Evolutionary conservation across 2,888 invertebrate species (phyloP).

Genomic region (Lottia gigantea): DNA sequence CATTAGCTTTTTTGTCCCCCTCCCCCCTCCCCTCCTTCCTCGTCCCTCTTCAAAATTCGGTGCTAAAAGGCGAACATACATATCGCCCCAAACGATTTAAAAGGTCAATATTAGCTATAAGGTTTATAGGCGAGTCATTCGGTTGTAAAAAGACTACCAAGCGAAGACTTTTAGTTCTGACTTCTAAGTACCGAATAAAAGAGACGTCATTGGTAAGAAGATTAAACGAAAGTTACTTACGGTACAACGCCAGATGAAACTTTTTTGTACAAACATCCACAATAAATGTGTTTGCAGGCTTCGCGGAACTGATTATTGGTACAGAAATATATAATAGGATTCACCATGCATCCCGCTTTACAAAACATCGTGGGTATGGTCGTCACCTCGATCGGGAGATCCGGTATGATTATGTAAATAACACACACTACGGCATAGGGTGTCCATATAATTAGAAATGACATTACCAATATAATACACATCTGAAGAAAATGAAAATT

Average conservation of each 20-base stretch:
- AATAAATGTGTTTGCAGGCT: constrained; percentile 7
- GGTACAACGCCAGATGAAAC: not conserved
- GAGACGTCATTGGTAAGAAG: too few species aligned
- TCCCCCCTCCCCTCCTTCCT: too few species aligned
- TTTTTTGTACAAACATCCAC: not conserved
- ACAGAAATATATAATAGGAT: constrained; percentile 31
- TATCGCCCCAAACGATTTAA: too few species aligned
- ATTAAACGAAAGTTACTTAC: not conserved
- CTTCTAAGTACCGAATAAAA: too few species aligned
- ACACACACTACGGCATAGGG: constrained; percentile 32
- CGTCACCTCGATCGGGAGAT: constrained; percentile 16
- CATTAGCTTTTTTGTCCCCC: too few species aligned
- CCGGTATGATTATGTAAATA: constrained; percentile 16
- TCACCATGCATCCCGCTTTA: constrained; percentile 32
- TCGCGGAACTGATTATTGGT: constrained; percentile 29
- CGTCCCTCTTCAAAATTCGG: too few species aligned
- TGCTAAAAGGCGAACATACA: too few species aligned
- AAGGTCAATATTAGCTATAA: too few species aligned
- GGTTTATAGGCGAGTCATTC: too few species aligned
- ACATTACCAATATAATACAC: constrained; percentile 26
- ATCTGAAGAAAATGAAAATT: constrained; percentile 24
- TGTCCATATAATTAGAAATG: constrained; percentile 32
- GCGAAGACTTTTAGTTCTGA: too few species aligned
- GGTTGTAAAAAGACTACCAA: too few species aligned
- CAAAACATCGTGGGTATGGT: constrained; percentile 37